Base-by-base conservation (phyloP, 2,888 invertebrate genomes). In the Drosophila barbarae region DNA sequence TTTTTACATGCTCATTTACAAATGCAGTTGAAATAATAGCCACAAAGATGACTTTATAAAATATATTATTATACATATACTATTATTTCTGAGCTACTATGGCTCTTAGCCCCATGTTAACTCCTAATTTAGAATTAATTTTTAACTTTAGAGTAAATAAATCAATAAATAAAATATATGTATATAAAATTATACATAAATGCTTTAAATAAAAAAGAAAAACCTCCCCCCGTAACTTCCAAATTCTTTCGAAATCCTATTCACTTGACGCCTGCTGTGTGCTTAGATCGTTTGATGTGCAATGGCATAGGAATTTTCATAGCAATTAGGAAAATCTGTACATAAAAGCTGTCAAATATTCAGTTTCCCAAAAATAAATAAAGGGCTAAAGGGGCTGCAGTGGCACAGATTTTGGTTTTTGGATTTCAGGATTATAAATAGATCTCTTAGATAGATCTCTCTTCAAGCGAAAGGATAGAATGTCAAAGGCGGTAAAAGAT, bases 331-430 rank as follows among this genome's bases (percentile, higher is more conserved):
- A 50, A 57, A 56, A 69, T 69, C 69, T 46, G 58, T 58, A 50
- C 58, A 66, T 58, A 69, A 58, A 66, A 66, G 69, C 66, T 69
- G 69, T 64, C 69, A 69, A 34, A 50, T 66, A 32, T 50, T 21
- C 28, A 18, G 26, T 68, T 56, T 8, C 12, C 49, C 28, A 26
- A 50, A 36, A 42, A n/a, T 4, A 26, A 26, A 30, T 15, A 46
- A 32, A 34, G 34, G 38, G 44, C 34, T 35, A 56, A 34, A 30
- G 10, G n/a, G n/a, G 49, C 10, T 38, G 46, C 18, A 21, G 15
- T 63, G 66, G 46, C 38, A 66, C 36, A 26, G 44, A 66, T 66
- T 63, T 28, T 5, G 9, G 47, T 41, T 39, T 21, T 34, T 28
- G 13, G 28, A 23, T 44, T 1, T 10, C 7, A 12, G 26, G 9